These are phyloP conservation scores for Sympetrum striolatum DNA, from an alignment of 2,888 invertebrate species.

Conservation along the genomic window DNA sequence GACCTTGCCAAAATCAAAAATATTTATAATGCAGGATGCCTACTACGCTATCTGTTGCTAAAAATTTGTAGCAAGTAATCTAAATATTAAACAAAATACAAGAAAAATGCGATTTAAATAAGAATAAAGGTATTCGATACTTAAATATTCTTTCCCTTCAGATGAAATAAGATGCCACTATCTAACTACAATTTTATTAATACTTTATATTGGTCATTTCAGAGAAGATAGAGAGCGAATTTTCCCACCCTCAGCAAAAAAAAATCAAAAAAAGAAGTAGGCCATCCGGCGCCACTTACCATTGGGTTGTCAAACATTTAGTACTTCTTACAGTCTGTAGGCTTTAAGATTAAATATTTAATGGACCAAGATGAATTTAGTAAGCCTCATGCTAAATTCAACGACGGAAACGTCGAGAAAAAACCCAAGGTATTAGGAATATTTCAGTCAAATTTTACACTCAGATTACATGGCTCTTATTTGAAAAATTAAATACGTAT, in stretches of 20 bases:
- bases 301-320: neutral
- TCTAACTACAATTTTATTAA: too few relatives aligned
- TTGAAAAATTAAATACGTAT: neutral
- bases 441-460: neutral
- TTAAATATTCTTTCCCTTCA: too few relatives aligned
- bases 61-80: neutral
- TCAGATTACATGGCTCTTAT: neutral
- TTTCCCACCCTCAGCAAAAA: neutral
- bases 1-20: neutral
- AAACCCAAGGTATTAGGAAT: neutral
- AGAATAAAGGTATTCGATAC: neutral
- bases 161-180: too few relatives aligned
- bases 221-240: too few relatives aligned
- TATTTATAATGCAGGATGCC: neutral
- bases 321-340: neutral
- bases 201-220: too few relatives aligned
- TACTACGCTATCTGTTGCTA: neutral
- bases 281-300: neutral
- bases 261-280: neutral
- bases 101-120: neutral
- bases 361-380: slow-evolving; percentile 13
- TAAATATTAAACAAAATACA: neutral
- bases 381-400: slow-evolving; percentile 1
- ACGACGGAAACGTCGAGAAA: neutral
- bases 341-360: neutral